Evolutionary conservation across 2,113 vertebrate genomes (phyloP).

Genomic region (Sinocyclocheilus anophthalmus): DNA sequence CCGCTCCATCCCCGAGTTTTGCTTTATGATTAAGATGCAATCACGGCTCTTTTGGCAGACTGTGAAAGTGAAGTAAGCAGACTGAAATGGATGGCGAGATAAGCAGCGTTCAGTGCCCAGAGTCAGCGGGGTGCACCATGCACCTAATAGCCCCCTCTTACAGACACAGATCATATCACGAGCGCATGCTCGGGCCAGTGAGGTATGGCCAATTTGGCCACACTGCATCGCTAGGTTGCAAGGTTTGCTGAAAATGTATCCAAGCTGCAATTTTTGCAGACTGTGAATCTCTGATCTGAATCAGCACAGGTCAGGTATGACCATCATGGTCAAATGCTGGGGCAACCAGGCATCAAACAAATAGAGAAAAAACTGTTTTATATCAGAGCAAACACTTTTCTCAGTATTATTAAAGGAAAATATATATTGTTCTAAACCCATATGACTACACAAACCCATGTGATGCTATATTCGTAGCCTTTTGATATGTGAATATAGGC

Average conservation of each 20-base stretch:
- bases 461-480: neutral
- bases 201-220: conserved; percentile 12
- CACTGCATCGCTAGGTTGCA: neutral
- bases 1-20: conserved; percentile 23
- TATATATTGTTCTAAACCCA: neutral
- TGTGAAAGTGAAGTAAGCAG: conserved; percentile 44
- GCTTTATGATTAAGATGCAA: conserved; percentile 52
- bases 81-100: conserved; percentile 49
- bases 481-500: neutral
- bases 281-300: neutral
- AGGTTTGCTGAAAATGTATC: conserved; percentile 6
- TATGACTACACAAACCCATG: neutral
- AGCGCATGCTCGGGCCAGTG: neutral
- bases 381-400: neutral
- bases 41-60: conserved; percentile 47
- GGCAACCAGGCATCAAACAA: neutral
- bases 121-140: conserved; percentile 7
- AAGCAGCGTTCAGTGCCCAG: conserved; percentile 16
- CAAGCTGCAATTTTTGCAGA: neutral
- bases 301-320: conserved; percentile 6
- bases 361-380: neutral
- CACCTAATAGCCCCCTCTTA: conserved; percentile 29
- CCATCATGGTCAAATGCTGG: neutral
- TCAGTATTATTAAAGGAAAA: neutral
- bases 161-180: conserved; percentile 34